A percentile compares a stretch with the other conserved stretches of the same genome.
These are phyloP conservation scores for Drosophila atroscutellata DNA, from an alignment of 2,888 invertebrate genomes.

Conservation along the genomic window DNA sequence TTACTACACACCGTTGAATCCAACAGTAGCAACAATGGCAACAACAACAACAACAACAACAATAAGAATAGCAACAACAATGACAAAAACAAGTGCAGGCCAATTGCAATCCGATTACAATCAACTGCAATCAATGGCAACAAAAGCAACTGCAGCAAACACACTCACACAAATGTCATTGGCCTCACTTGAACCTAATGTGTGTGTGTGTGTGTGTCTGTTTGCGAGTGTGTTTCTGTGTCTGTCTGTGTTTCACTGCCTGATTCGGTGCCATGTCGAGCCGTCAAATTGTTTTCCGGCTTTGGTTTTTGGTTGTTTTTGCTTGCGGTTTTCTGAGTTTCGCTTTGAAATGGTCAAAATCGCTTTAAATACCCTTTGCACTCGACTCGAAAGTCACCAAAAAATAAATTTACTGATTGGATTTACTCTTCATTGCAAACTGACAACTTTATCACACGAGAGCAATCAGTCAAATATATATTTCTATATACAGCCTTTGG, in stretches of 20 bases:
- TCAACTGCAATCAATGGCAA: slow-evolving; percentile 74
- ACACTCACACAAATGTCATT: slow-evolving; percentile 66
- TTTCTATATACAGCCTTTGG: not conserved
- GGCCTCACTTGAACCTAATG: slow-evolving; percentile 68
- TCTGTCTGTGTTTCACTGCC: slow-evolving; percentile 5
- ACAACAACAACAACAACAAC: slow-evolving; percentile 42
- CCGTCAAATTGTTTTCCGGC: slow-evolving; percentile 80
- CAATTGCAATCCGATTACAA: slow-evolving; percentile 80
- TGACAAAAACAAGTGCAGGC: slow-evolving; percentile 59
- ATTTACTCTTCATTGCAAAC: not conserved
- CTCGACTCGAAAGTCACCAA: not conserved
- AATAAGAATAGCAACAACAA: slow-evolving; percentile 24
- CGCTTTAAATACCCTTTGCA: slow-evolving; percentile 2
- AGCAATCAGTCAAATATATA: not conserved
- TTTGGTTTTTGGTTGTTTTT: slow-evolving; percentile 63
- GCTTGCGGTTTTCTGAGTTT: slow-evolving; percentile 58
- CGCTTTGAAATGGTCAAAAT: slow-evolving; percentile 49
- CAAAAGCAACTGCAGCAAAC: slow-evolving; percentile 26
- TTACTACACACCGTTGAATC: slow-evolving; percentile 26
- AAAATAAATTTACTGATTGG: not conserved
- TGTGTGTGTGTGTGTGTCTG: not conserved
- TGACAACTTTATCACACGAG: not conserved
- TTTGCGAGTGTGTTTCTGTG: not conserved
- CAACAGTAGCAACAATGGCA: slow-evolving; percentile 54
- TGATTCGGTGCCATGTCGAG: slow-evolving; percentile 35